These are phyloP conservation scores for Myotis yumanensis DNA, from an alignment of 2,113 vertebrate genomes.

Conservation along the genomic window DNA sequence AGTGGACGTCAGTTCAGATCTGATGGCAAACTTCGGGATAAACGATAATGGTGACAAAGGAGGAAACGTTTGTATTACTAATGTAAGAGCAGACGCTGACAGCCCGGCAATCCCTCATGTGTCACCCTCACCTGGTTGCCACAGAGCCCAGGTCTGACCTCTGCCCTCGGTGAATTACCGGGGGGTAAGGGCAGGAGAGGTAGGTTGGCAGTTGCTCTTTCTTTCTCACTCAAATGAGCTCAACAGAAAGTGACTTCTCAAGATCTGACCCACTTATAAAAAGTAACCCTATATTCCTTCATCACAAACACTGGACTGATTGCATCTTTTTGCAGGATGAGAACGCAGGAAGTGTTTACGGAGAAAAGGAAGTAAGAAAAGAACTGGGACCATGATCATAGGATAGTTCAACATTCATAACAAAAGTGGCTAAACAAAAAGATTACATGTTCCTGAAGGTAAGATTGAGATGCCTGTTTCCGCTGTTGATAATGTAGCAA, in stretches of 20 bases:
- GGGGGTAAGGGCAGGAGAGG: neutral
- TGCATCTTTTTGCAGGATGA: conserved; percentile 64
- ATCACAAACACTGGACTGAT: conserved; percentile 5
- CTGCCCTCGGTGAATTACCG: neutral
- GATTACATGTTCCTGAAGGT: conserved; percentile 72
- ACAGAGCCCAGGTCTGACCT: neutral
- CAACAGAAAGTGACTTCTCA: conserved; percentile 41
- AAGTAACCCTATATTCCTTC: neutral
- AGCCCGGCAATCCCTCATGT: too few relatives aligned
- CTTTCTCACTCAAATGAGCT: conserved; percentile 13
- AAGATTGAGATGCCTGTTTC: conserved; percentile 74
- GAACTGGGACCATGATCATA: conserved; percentile 75
- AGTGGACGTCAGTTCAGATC: neutral
- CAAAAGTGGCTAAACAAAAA: conserved; percentile 64
- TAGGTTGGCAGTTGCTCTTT: neutral
- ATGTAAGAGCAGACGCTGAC: neutral
- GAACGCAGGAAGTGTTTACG: conserved; percentile 83
- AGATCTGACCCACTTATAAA: neutral
- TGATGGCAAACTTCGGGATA: neutral
- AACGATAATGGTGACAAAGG: neutral
- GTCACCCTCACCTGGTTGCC: neutral
- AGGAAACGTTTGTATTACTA: neutral
- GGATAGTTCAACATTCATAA: conserved; percentile 76
- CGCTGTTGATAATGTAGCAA: conserved; percentile 69
- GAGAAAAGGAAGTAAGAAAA: conserved; percentile 82